Evolutionary conservation across 2,888 invertebrate species (phyloP).

Genomic region (Erynnis tages): DNA sequence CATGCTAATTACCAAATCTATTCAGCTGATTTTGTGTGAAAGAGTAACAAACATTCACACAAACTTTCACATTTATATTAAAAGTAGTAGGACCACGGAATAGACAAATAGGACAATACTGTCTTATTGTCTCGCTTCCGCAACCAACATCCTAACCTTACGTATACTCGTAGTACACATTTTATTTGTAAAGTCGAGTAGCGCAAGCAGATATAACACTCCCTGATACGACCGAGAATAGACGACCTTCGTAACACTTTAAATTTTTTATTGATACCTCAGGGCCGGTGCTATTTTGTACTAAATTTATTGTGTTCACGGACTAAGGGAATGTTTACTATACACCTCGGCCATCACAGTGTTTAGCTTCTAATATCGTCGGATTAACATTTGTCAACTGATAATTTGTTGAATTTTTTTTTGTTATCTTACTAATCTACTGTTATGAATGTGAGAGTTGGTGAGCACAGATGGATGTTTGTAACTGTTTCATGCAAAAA

Average conservation of each 20-base stretch:
- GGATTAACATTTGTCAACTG: no score
- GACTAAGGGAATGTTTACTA: neutral
- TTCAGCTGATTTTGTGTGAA: no score
- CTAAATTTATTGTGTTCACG: slow-evolving; percentile 5
- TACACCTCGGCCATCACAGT: slow-evolving; percentile 2
- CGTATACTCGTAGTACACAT: neutral
- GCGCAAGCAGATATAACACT: neutral
- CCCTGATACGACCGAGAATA: slow-evolving; percentile 10
- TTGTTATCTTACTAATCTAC: no score
- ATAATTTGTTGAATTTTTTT: no score
- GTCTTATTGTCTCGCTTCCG: neutral
- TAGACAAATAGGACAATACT: no score
- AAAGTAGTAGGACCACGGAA: no score
- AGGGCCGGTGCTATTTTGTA: slow-evolving; percentile 29
- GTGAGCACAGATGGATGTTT: no score
- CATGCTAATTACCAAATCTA: no score
- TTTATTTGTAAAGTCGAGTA: slow-evolving; percentile 2
- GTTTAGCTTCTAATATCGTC: neutral
- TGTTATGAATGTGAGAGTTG: no score
- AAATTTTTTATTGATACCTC: slow-evolving; percentile 35
- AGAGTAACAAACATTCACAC: no score
- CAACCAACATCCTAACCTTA: neutral
- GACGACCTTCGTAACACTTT: slow-evolving; percentile 26
- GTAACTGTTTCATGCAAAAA: no score
- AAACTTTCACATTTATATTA: no score